Conservation (phyloP, 2,888 invertebrate genomes). For the Orthosia incerta region DNA sequence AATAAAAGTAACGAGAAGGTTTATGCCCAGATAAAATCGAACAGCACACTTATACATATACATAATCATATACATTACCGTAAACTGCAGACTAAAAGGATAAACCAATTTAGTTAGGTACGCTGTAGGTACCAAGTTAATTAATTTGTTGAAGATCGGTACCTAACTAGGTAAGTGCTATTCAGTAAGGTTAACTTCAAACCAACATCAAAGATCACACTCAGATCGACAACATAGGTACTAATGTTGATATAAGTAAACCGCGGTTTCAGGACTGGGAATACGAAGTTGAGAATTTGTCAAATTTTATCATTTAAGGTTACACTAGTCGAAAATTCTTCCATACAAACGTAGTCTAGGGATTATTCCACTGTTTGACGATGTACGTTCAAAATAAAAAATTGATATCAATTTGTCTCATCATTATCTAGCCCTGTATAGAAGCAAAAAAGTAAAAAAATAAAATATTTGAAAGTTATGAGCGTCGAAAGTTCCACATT, state of each 20-base stretch:
- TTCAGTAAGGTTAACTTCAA: background rate
- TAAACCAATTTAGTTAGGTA: slow-evolving; percentile 20
- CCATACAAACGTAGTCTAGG: too few species aligned
- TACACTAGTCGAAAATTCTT: too few species aligned
- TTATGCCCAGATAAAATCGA: slow-evolving; percentile 33
- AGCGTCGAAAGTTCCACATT: too few species aligned
- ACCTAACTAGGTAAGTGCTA: background rate
- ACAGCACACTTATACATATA: background rate
- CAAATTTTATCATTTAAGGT: too few species aligned
- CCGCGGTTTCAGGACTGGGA: too few species aligned
- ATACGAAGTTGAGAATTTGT: too few species aligned
- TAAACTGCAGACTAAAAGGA: slow-evolving; percentile 33
- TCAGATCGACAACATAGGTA: background rate
- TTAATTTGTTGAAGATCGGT: slow-evolving; percentile 9
- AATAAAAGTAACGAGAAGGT: slow-evolving; percentile 21
- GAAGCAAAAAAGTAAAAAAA: too few species aligned
- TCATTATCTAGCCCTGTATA: too few species aligned
- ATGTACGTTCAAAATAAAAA: too few species aligned
- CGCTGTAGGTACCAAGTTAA: slow-evolving; percentile 6
- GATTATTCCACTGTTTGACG: too few species aligned
- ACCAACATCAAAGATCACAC: background rate
- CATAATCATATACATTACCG: slow-evolving; percentile 8
- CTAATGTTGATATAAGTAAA: background rate
- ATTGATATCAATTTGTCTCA: too few species aligned
- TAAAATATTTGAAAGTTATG: too few species aligned